phyloP scores from a whole-genome alignment of 2,888 invertebrate species.

The Acronicta alni region DNA sequence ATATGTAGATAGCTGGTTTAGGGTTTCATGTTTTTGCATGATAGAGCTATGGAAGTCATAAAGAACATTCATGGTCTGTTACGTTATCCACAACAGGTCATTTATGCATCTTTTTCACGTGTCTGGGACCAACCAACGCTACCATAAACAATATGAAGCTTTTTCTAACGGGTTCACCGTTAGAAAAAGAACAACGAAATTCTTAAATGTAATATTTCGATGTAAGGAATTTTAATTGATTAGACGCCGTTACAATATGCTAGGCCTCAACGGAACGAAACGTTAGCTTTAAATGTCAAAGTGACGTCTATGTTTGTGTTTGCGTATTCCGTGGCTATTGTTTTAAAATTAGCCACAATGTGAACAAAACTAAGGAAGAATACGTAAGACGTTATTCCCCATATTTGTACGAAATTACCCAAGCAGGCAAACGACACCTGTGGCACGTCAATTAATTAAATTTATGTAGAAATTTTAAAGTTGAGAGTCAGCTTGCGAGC shows the following conservation, averaged over 20 bases:
- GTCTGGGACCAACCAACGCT: not conserved
- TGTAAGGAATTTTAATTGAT: constrained; percentile 7
- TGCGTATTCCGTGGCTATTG: constrained; percentile 27
- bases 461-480: constrained; percentile 41
- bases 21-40: too few relatives aligned
- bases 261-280: constrained; percentile 7
- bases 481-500: constrained; percentile 27
- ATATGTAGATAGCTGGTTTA: too few relatives aligned
- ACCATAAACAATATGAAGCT: too few relatives aligned
- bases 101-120: not conserved
- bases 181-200: constrained; percentile 2
- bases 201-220: constrained; percentile 1
- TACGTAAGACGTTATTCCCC: constrained; percentile 34
- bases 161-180: too few relatives aligned
- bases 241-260: constrained; percentile 8
- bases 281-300: constrained; percentile 28
- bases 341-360: constrained; percentile 28
- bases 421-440: constrained; percentile 37
- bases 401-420: constrained; percentile 26
- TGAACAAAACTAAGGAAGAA: constrained; percentile 15
- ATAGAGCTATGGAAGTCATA: too few relatives aligned
- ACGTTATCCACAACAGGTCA: too few relatives aligned
- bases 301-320: constrained; percentile 34
- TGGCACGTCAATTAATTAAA: constrained; percentile 41
- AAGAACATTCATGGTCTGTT: too few relatives aligned